phyloP scores from a whole-genome alignment of 2,797 vertebrate species.

The Chromobotia macracanthus region DNA sequence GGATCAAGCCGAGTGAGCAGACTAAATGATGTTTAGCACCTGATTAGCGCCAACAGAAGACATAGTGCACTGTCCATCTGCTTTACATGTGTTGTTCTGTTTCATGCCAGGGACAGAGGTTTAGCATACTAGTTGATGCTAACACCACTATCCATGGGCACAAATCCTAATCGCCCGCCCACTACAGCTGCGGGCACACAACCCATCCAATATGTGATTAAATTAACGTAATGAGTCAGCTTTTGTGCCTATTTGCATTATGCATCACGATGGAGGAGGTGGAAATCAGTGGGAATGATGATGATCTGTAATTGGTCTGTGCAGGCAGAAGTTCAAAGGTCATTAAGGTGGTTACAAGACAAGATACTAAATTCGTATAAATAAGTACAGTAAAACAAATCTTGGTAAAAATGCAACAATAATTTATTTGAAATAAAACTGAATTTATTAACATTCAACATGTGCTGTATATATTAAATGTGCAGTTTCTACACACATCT shows the following conservation, averaged over 20 bases:
- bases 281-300: conserved; percentile 13
- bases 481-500: not conserved
- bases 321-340: conserved; percentile 16
- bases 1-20: conserved; percentile 47
- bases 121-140: conserved; percentile 49
- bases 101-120: conserved; percentile 67
- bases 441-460: not conserved
- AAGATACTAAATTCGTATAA: not conserved
- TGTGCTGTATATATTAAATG: not conserved
- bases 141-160: conserved; percentile 1
- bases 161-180: conserved; percentile 37
- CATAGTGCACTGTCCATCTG: conserved; percentile 72
- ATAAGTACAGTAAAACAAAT: not conserved
- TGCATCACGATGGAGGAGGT: conserved; percentile 24
- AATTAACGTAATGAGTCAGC: conserved; percentile 58
- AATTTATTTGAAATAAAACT: not conserved
- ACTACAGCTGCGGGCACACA: conserved; percentile 36
- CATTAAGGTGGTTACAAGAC: not conserved
- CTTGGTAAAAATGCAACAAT: no score
- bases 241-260: conserved; percentile 49
- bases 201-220: conserved; percentile 54
- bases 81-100: conserved; percentile 68
- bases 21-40: conserved; percentile 74
- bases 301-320: conserved; percentile 32
- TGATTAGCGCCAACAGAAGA: conserved; percentile 69